A percentile compares a stretch with the other conserved stretches of the same genome.
Conservation (phyloP, 2,797 vertebrate species). For the Fratercula arctica region DNA sequence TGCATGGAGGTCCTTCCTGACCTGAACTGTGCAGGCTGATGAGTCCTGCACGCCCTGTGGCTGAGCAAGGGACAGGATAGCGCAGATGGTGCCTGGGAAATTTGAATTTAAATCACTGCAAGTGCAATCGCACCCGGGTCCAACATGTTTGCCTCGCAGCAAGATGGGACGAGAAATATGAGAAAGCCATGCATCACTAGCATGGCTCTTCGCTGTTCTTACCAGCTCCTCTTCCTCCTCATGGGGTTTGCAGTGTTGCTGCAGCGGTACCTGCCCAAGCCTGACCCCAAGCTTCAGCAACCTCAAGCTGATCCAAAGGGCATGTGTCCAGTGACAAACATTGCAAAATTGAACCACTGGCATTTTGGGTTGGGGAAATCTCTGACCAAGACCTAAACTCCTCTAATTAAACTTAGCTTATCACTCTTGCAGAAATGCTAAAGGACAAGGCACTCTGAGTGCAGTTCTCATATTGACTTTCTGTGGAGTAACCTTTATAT, state of each 20-base stretch:
- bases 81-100: background rate
- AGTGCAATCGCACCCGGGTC: rapidly evolving
- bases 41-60: background rate
- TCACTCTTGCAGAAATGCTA: background rate
- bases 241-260: rapidly evolving
- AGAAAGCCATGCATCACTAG: background rate
- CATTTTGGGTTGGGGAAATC: background rate
- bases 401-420: conserved; percentile 37
- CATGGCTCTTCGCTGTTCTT: rapidly evolving
- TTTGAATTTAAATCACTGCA: background rate
- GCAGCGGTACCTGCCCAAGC: background rate
- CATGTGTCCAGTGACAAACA: background rate
- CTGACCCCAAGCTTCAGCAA: background rate
- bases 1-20: background rate
- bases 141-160: rapidly evolving
- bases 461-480: conserved; percentile 22
- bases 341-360: background rate
- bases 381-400: background rate
- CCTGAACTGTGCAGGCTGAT: background rate
- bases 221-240: background rate
- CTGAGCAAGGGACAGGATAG: background rate
- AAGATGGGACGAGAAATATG: background rate
- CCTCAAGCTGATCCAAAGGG: background rate
- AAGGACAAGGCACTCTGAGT: conserved; percentile 13
- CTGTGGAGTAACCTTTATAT: conserved; percentile 17